These are phyloP conservation scores for Brevimyrus niger DNA, from an alignment of 2,113 vertebrate species.

Conservation along the genomic window DNA sequence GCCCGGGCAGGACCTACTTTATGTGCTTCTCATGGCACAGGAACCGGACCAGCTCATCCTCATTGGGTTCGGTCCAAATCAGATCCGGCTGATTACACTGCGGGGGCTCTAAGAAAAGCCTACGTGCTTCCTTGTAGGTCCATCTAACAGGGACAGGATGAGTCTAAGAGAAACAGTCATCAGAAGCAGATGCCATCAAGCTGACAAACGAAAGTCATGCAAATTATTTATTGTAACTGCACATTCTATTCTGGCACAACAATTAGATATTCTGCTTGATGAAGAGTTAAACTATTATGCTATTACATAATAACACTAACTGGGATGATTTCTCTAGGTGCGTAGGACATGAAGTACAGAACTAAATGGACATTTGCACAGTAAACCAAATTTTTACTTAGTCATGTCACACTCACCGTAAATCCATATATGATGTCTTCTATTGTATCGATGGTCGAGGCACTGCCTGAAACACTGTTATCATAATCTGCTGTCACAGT, in stretches of 20 bases:
- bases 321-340: background rate
- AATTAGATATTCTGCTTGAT: background rate
- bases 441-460: background rate
- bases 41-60: slow-evolving; percentile 59
- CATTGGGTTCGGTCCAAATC: slow-evolving; percentile 60
- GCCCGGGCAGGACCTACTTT: slow-evolving; percentile 45
- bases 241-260: background rate
- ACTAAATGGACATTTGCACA: background rate
- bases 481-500: background rate
- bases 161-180: slow-evolving; percentile 37
- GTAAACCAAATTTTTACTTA: background rate
- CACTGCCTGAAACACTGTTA: background rate
- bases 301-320: background rate
- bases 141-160: slow-evolving; percentile 57
- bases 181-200: background rate
- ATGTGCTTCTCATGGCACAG: slow-evolving; percentile 46
- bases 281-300: background rate
- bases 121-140: slow-evolving; percentile 57
- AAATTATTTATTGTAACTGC: background rate
- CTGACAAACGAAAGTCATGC: background rate
- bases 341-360: background rate
- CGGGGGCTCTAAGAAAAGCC: slow-evolving; percentile 56
- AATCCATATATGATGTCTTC: background rate
- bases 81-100: slow-evolving; percentile 31
- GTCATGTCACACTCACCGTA: background rate